Evolutionary conservation across 2,113 vertebrate genomes (phyloP), one percentile per base, ranked within the genome.

Genomic region (Hystrix brachyura): DNA sequence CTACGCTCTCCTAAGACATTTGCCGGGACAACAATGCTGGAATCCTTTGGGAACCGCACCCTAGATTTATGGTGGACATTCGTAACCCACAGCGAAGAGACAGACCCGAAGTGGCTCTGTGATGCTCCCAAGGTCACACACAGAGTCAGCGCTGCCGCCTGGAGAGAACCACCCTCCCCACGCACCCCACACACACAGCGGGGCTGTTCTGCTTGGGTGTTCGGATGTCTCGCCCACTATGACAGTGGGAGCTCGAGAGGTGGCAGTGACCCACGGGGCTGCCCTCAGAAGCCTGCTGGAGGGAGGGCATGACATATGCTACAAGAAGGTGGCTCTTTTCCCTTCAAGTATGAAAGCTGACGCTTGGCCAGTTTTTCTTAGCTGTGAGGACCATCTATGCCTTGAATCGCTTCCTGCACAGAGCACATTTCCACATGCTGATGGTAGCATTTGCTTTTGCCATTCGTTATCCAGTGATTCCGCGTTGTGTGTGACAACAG

Each of bases 211-310:
- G 48, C 62, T 5, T 3, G 10, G 17, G 6, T 32, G 17, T 57
- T 27, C 4, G 0, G 25, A 57, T 7, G 4, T 17, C 7, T 23
- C 76, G 18, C 18, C 13, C 23, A 1, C 19, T 7, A 11, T 15
- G 43, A n/a, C 0, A 55, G n/a, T 0, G 27, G 64, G 60, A 38
- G 62, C 43, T 96, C 59, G 43, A 53, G n/a, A 74, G 23, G 48
- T 6, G 23, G 38, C 7, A 9, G 23, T 59, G 69, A 43, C 89
- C 59, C 60, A 7, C 17, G 1, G 29, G 19, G 19, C 23, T 21
- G 21, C 76, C 67, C 55, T 57, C 18, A 7, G 60, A 34, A 11
- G 25, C 21, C 0, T 0, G 1, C 29, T 15, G 53, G 59, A 60
- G 4, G 46, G 59, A 53, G 7, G 51, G 59, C 5, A 19, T 60